A percentile compares a stretch with the other conserved stretches of the same genome.
phyloP scores from a whole-genome alignment of 2,113 vertebrate genomes.

The Lathamus discolor region DNA sequence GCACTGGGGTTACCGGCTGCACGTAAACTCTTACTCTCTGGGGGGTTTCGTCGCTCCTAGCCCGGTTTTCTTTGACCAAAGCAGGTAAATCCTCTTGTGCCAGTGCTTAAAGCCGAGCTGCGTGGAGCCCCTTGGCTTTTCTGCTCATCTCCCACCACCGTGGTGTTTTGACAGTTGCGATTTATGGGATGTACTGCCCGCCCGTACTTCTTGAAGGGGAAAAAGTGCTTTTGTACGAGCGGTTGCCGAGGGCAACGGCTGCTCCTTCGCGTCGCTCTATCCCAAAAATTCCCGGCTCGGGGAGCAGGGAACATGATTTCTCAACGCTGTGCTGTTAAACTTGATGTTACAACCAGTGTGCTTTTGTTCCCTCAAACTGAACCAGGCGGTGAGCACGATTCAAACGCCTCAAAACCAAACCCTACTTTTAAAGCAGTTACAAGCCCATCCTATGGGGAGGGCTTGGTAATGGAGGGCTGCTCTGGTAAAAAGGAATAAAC shows the following conservation, averaged over 20 bases:
- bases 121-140: neutral
- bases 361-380: neutral
- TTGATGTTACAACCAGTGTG: neutral
- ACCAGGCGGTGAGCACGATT: neutral
- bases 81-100: neutral
- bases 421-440: neutral
- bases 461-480: neutral
- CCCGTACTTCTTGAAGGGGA: neutral
- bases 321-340: neutral
- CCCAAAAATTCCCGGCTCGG: neutral
- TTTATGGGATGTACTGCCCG: neutral
- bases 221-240: neutral
- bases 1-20: neutral
- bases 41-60: neutral
- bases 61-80: neutral
- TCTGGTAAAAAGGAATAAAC: neutral
- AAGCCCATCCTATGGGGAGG: neutral
- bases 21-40: fast-evolving
- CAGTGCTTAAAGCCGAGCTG: neutral
- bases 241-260: neutral
- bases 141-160: neutral
- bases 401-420: neutral
- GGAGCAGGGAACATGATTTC: neutral
- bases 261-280: fast-evolving
- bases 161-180: conserved; percentile 8